Evolutionary conservation across 2,113 vertebrate species (phyloP).

Genomic region (Diphyllodes magnificus): DNA sequence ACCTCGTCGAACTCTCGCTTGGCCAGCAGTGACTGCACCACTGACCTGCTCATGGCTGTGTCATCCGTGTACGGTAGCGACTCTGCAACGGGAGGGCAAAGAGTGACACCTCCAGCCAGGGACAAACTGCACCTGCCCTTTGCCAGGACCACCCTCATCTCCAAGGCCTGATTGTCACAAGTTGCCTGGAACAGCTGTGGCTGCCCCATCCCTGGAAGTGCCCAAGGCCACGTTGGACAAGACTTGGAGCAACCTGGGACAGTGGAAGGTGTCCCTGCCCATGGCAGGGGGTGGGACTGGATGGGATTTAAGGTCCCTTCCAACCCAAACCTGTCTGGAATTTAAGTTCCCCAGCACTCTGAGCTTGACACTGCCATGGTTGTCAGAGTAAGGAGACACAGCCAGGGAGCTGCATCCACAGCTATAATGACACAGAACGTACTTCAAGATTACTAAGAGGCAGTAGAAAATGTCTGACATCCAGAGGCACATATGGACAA

Average conservation of each 20-base stretch:
- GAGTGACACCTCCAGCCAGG: not conserved
- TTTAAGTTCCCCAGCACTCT: not conserved
- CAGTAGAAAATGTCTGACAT: not conserved
- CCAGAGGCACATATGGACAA: fast-evolving
- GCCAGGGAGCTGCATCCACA: not conserved
- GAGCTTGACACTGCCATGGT: no score
- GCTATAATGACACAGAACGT: not conserved
- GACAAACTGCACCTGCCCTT: not conserved
- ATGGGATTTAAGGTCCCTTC: not conserved
- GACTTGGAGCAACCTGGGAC: not conserved
- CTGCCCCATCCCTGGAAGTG: not conserved
- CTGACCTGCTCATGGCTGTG: constrained; percentile 91
- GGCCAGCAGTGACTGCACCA: constrained; percentile 89
- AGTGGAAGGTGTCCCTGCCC: not conserved
- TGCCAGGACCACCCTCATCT: not conserved
- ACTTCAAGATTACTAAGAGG: not conserved
- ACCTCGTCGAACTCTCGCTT: constrained; percentile 84
- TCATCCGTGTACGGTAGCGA: constrained; percentile 90
- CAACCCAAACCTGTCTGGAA: not conserved
- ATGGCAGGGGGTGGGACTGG: not conserved
- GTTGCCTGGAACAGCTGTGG: not conserved
- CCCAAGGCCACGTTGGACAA: fast-evolving
- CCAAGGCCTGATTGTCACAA: not conserved
- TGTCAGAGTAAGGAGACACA: not conserved
- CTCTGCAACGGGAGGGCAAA: constrained; percentile 61